phyloP scores from a whole-genome alignment of 2,888 invertebrate species.

The Mycalesis mineus region DNA sequence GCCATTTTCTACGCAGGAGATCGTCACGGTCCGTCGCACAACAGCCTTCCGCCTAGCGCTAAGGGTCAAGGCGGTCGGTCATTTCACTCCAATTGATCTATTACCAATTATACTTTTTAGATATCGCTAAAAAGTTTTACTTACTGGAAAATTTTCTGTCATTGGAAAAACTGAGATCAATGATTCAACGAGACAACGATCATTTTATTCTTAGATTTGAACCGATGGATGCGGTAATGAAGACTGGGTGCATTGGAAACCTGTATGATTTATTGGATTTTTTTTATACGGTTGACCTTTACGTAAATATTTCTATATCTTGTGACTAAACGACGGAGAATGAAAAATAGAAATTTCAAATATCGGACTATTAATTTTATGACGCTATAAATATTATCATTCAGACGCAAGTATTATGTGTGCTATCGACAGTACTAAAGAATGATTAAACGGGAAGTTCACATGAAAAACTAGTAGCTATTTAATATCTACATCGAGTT shows the following conservation, averaged over 20 bases:
- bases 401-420: not conserved
- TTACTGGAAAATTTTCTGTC: slow-evolving; percentile 17
- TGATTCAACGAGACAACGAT: not conserved
- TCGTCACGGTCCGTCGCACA: slow-evolving; percentile 57
- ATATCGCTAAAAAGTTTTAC: slow-evolving; percentile 8
- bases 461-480: slow-evolving; percentile 11
- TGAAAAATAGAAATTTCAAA: too few species aligned
- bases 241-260: too few species aligned
- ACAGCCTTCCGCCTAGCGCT: slow-evolving; percentile 66
- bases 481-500: slow-evolving; percentile 14
- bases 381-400: not conserved
- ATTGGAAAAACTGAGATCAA: slow-evolving; percentile 2
- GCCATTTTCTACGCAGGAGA: slow-evolving; percentile 71
- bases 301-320: too few species aligned
- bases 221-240: too few species aligned
- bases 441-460: not conserved
- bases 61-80: slow-evolving; percentile 34
- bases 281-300: too few species aligned
- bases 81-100: slow-evolving; percentile 36
- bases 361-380: not conserved
- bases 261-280: too few species aligned
- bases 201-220: slow-evolving; percentile 4
- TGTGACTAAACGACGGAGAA: too few species aligned
- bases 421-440: not conserved
- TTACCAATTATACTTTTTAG: slow-evolving; percentile 32